A percentile compares a stretch with the other conserved stretches of the same genome.
phyloP scores from a whole-genome alignment of 2,113 vertebrate species.

The Orientallactaga bullata region DNA sequence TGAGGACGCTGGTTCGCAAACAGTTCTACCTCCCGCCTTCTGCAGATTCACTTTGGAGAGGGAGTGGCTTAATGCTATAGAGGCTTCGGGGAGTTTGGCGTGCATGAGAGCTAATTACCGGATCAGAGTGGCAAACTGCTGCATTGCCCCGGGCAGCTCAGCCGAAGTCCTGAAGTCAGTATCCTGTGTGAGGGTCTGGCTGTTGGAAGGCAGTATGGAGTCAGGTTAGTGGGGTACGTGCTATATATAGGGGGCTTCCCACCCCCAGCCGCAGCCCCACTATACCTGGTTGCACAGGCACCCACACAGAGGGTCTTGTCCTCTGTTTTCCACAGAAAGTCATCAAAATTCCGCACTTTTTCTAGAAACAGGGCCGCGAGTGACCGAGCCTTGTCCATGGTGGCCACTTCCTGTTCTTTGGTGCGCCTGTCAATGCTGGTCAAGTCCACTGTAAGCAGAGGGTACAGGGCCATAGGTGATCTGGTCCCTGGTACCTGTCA shows the following conservation, averaged over 20 bases:
- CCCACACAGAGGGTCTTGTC: conserved; percentile 24
- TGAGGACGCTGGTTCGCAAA: neutral
- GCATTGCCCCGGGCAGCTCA: conserved; percentile 87
- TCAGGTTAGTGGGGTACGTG: neutral
- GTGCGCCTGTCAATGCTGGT: conserved; percentile 94
- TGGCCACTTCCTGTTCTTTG: conserved; percentile 90
- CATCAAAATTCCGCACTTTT: conserved; percentile 89
- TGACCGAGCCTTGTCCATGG: conserved; percentile 86
- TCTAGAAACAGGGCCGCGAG: conserved; percentile 91
- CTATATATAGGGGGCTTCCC: too few species aligned
- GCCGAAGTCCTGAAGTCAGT: conserved; percentile 72
- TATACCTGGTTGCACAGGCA: conserved; percentile 79
- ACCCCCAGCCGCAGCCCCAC: fast-evolving
- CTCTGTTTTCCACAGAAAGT: conserved; percentile 91
- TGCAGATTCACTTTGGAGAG: neutral
- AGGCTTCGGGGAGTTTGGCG: neutral
- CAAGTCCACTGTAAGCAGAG: conserved; percentile 92
- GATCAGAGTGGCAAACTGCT: conserved; percentile 92
- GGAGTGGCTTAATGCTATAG: neutral
- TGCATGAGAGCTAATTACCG: conserved; percentile 85
- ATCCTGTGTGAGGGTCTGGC: conserved; percentile 72
- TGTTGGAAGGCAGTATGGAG: conserved; percentile 55
- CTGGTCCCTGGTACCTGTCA: neutral
- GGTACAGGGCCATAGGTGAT: fast-evolving
- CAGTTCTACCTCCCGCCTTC: neutral